Conservation (phyloP, 2,113 vertebrate genomes). For the Mixornis gularis region DNA sequence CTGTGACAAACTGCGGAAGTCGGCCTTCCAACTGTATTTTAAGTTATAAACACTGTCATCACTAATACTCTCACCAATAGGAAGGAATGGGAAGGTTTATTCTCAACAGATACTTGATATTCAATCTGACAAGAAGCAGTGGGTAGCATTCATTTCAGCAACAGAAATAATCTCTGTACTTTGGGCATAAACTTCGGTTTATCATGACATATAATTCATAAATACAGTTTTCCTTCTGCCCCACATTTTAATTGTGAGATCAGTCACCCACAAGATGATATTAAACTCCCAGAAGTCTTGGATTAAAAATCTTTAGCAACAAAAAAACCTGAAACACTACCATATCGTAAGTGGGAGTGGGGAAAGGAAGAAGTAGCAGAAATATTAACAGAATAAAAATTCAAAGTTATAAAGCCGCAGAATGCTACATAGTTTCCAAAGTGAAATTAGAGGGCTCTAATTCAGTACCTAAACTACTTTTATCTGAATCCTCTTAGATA, state of each 20-base stretch:
- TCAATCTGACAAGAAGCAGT: constrained; percentile 41
- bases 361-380: not conserved
- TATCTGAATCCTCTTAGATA: not conserved
- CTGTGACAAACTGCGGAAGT: constrained; percentile 65
- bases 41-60: constrained; percentile 61
- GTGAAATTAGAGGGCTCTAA: not conserved
- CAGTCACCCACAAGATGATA: not conserved
- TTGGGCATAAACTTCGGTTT: not conserved
- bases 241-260: not conserved
- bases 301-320: not conserved
- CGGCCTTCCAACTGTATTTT: constrained; percentile 61
- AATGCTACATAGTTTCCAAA: not conserved
- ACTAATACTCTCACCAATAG: constrained; percentile 56
- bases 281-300: not conserved
- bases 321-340: not conserved
- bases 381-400: not conserved
- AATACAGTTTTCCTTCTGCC: not conserved
- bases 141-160: not conserved
- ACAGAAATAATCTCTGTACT: constrained; percentile 19
- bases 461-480: not conserved
- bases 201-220: not conserved
- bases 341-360: not conserved
- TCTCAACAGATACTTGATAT: constrained; percentile 35
- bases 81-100: constrained; percentile 20
- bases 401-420: not conserved